Evolutionary conservation across 2,888 invertebrate species (phyloP).

Genomic region (Stenotaenia linearis): DNA sequence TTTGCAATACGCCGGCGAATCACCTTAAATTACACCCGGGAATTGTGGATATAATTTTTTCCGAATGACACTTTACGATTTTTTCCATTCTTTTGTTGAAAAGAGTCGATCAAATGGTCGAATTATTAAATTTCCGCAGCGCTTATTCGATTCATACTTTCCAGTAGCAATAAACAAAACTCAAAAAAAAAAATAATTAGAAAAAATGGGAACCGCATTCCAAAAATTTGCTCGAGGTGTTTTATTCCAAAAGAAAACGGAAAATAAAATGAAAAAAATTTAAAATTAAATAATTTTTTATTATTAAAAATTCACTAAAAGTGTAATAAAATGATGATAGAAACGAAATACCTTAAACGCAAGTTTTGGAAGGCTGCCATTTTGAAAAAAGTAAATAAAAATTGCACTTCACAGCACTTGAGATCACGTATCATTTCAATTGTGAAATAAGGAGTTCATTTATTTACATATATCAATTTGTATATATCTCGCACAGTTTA

Average conservation of each 20-base stretch:
- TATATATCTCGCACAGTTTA: not conserved
- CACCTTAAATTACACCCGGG: constrained; percentile 1
- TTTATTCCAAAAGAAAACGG: too few species aligned
- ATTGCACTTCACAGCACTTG: not conserved
- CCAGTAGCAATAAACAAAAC: too few species aligned
- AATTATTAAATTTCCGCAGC: not conserved
- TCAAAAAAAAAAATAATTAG: not conserved
- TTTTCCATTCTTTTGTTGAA: not conserved
- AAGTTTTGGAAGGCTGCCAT: not conserved
- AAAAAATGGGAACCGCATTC: not conserved
- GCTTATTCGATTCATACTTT: too few species aligned
- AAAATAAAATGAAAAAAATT: too few species aligned
- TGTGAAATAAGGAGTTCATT: not conserved
- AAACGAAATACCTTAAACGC: not conserved
- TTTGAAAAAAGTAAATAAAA: not conserved
- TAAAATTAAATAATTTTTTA: too few species aligned
- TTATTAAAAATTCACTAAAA: not conserved
- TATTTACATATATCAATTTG: not conserved
- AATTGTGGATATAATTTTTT: constrained; percentile 6
- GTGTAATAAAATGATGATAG: not conserved
- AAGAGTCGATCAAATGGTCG: not conserved
- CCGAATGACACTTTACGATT: not conserved
- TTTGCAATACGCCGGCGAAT: constrained; percentile 17
- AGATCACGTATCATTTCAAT: constrained; percentile 13
- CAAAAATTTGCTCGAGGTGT: not conserved